These are phyloP conservation scores for Xanthorhoe designata DNA, from an alignment of 2,888 invertebrate species.

Conservation along the genomic window DNA sequence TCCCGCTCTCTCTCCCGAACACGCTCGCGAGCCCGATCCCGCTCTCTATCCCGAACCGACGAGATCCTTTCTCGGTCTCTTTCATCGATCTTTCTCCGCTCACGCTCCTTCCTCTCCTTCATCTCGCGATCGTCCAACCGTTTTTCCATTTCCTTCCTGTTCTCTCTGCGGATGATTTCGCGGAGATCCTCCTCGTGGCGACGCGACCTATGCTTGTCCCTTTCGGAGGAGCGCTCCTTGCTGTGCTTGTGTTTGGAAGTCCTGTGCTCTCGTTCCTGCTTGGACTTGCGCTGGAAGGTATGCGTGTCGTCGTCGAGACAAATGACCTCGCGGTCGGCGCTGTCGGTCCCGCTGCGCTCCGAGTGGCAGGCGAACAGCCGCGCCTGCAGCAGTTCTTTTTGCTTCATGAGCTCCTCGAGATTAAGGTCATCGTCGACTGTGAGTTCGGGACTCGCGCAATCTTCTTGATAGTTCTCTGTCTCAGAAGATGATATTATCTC, in stretches of 20 bases:
- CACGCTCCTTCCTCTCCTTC: slow-evolving; percentile 61
- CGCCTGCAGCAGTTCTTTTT: slow-evolving; percentile 93
- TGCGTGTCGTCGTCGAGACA: slow-evolving; percentile 61
- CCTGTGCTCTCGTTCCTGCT: slow-evolving; percentile 57
- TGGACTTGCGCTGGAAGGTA: slow-evolving; percentile 73
- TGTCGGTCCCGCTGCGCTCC: slow-evolving; percentile 86
- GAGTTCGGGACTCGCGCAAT: slow-evolving; percentile 90
- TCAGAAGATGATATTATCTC: slow-evolving; percentile 90
- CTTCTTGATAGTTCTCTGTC: slow-evolving; percentile 86
- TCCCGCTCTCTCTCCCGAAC: slow-evolving; percentile 53
- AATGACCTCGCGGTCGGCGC: slow-evolving; percentile 54
- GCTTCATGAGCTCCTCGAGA: slow-evolving; percentile 95
- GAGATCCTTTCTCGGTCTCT: slow-evolving; percentile 46
- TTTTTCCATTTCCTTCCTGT: slow-evolving; percentile 64
- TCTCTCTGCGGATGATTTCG: slow-evolving; percentile 69
- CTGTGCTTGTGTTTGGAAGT: slow-evolving; percentile 71
- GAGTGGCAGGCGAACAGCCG: slow-evolving; percentile 91
- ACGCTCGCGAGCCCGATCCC: slow-evolving; percentile 47
- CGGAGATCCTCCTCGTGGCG: slow-evolving; percentile 75
- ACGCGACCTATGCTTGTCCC: slow-evolving; percentile 61
- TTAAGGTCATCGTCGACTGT: slow-evolving; percentile 94
- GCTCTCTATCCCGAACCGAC: slow-evolving; percentile 52
- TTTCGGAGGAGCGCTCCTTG: slow-evolving; percentile 64
- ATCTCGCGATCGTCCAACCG: slow-evolving; percentile 73
- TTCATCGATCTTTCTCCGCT: slow-evolving; percentile 53